A percentile compares a stretch with the other conserved stretches of the same genome.
These are phyloP conservation scores for Globia sparganii DNA, from an alignment of 2,888 invertebrate species.

Conservation along the genomic window DNA sequence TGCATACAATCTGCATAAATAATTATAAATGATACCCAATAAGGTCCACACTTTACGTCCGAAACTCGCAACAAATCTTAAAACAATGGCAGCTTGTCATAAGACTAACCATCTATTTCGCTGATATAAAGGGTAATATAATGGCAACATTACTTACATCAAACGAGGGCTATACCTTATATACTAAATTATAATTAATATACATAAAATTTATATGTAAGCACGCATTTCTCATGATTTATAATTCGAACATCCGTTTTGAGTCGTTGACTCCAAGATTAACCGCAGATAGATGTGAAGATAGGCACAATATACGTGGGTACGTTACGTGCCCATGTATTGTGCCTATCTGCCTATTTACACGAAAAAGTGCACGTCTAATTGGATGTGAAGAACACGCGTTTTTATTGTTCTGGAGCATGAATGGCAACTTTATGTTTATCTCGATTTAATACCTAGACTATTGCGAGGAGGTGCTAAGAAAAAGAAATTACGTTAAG, in stretches of 20 bases:
- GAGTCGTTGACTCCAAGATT: constrained; percentile 64
- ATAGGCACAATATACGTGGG: constrained; percentile 56
- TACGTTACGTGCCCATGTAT: constrained; percentile 34
- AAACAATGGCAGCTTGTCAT: constrained; percentile 37
- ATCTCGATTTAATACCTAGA: constrained; percentile 45
- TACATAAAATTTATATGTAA: constrained; percentile 53
- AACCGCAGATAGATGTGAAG: constrained; percentile 54
- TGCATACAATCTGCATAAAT: constrained; percentile 10
- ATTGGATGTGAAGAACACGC: constrained; percentile 62
- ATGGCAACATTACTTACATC: constrained; percentile 57
- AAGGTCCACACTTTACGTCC: not conserved
- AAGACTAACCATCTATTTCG: constrained; percentile 23
- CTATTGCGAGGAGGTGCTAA: constrained; percentile 28
- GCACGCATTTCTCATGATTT: constrained; percentile 62
- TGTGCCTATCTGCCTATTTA: constrained; percentile 50
- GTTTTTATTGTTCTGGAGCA: constrained; percentile 53
- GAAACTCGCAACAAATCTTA: constrained; percentile 15
- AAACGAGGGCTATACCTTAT: constrained; percentile 56
- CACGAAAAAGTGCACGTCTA: constrained; percentile 48
- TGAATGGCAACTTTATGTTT: constrained; percentile 43
- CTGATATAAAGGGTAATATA: constrained; percentile 41
- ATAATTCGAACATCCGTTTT: constrained; percentile 63
- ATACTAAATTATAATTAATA: constrained; percentile 61
- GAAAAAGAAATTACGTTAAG: constrained; percentile 33
- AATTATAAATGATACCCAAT: constrained; percentile 22